These are phyloP conservation scores for Phoeniculus purpureus DNA, from an alignment of 2,797 vertebrate species.

Conservation along the genomic window DNA sequence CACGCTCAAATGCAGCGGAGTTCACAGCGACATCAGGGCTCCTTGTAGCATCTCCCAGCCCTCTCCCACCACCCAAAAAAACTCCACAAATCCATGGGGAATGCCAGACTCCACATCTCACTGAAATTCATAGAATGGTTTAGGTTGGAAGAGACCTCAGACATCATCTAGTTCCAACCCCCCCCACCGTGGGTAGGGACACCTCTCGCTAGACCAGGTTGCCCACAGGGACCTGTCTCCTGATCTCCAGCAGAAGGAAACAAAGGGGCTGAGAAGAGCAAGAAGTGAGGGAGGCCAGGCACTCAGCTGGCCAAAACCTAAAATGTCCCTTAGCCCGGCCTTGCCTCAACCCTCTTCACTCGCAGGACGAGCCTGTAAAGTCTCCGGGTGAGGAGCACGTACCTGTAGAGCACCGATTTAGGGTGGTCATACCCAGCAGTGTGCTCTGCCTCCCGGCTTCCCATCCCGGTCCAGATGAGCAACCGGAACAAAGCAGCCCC, in stretches of 20 bases:
- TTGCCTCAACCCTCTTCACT: neutral
- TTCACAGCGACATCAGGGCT: neutral
- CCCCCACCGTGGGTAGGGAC: too few relatives aligned
- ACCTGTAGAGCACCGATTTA: neutral
- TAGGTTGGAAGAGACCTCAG: too few relatives aligned
- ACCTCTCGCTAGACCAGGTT: too few relatives aligned
- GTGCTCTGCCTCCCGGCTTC: neutral
- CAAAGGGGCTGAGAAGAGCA: neutral
- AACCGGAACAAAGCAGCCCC: fast-evolving
- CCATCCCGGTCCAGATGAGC: fast-evolving
- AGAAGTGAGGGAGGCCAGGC: fast-evolving
- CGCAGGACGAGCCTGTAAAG: neutral
- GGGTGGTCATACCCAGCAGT: neutral
- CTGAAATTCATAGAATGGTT: too few relatives aligned
- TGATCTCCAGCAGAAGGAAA: neutral
- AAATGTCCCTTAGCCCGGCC: neutral
- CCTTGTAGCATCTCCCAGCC: neutral
- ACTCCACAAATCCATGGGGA: neutral
- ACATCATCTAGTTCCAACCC: too few relatives aligned
- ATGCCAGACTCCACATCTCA: fast-evolving
- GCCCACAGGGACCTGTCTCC: neutral
- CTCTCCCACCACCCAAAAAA: neutral
- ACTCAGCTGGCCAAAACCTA: neutral
- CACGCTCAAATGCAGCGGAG: neutral
- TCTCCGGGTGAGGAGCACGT: neutral